Percentiles rank a stretch among this genome's conserved stretches.
phyloP scores from a whole-genome alignment of 2,797 vertebrate genomes.

The Melanogrammus aeglefinus region DNA sequence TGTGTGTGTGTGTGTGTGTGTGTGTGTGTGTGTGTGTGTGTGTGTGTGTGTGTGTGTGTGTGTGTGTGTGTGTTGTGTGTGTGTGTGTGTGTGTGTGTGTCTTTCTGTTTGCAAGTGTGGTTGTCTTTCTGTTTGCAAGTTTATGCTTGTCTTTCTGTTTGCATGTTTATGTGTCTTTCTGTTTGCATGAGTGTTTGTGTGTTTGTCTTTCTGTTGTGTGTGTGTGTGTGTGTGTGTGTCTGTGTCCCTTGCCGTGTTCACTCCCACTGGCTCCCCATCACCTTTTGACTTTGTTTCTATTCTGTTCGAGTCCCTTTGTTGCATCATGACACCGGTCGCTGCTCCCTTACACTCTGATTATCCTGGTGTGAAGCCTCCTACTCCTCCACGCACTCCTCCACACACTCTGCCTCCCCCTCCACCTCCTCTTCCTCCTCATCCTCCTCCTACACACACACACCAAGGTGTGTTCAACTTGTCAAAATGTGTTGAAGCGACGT shows the following conservation, averaged over 20 bases:
- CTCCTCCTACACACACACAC: neutral
- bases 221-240: slow-evolving; percentile 19
- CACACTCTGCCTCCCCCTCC: no score
- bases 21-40: slow-evolving; percentile 11
- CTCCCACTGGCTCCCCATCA: slow-evolving; percentile 44
- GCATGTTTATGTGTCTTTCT: no score
- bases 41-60: slow-evolving; percentile 11
- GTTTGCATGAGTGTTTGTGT: no score
- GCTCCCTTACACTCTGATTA: slow-evolving; percentile 50
- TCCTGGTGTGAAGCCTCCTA: slow-evolving; percentile 28
- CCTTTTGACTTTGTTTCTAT: neutral
- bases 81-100: no score
- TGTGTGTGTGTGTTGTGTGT: no score
- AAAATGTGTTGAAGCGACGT: neutral
- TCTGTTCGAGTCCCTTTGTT: slow-evolving; percentile 12
- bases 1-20: no score
- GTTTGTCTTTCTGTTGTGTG: no score
- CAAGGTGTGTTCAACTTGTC: slow-evolving; percentile 27
- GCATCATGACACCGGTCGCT: slow-evolving; percentile 24
- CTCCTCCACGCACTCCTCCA: neutral
- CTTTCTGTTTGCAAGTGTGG: no score
- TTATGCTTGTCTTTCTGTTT: no score
- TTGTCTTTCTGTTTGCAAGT: no score
- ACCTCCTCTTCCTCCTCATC: neutral
- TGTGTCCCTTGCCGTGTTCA: slow-evolving; percentile 36